These are phyloP conservation scores for Podarcis siculus DNA, from an alignment of 2,797 vertebrate genomes.

Conservation along the genomic window DNA sequence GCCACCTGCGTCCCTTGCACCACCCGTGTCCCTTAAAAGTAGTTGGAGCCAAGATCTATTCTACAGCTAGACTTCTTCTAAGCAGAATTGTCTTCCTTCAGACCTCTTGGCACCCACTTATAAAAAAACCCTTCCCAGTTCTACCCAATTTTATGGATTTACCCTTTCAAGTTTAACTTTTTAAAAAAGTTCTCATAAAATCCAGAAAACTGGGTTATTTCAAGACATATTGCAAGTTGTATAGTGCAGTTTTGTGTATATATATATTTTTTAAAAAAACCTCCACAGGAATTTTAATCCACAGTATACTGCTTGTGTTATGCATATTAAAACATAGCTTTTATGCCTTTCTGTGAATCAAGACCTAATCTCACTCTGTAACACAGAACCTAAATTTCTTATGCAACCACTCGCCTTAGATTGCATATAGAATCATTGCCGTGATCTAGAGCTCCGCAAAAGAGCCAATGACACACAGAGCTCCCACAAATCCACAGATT, in stretches of 20 bases:
- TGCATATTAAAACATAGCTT: conserved; percentile 7
- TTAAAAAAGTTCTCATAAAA: no score
- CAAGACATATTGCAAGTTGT: no score
- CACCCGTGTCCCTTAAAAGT: not conserved
- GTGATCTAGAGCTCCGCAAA: not conserved
- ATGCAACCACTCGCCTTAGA: not conserved
- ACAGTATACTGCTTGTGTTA: conserved; percentile 16
- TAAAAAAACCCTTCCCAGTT: not conserved
- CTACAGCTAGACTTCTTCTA: not conserved
- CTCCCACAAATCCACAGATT: not conserved
- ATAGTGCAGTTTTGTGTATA: no score
- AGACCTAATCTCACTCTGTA: not conserved
- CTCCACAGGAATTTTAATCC: not conserved
- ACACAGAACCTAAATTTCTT: not conserved
- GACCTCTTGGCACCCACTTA: not conserved
- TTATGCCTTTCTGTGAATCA: not conserved
- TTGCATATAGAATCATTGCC: not conserved
- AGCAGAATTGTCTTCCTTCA: not conserved
- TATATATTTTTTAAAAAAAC: no score
- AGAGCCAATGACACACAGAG: not conserved
- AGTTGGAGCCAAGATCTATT: not conserved
- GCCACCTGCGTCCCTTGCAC: no score
- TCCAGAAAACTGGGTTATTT: no score
- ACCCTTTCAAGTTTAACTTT: not conserved
- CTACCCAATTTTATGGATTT: not conserved